Evolutionary conservation across 2,797 vertebrate genomes (phyloP), one percentile per base, ranked within the genome.

Genomic region (Cuniculus paca): DNA sequence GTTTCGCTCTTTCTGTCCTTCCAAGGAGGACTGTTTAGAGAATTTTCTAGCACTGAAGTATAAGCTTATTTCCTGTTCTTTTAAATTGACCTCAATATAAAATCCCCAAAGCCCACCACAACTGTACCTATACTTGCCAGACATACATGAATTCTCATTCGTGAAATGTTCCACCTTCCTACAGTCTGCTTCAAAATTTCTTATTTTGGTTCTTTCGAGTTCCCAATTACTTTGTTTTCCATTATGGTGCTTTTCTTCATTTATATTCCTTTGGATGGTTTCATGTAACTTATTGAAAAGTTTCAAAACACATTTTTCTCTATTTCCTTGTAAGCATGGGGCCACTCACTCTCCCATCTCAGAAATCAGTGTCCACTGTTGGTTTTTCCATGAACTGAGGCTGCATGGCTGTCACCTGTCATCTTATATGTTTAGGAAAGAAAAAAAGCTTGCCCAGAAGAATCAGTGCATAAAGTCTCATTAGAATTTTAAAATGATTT

Each of bases 251-350:
- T 5, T 81, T 72, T 86, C 42, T 94, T 78, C 48, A 42, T 83
- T 36, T 89, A 39, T 31, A 45, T 6, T 60, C 54, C 20, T 81
- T 94, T 79, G 22, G 7, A 3, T 52, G 24, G 12, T 80, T 89
- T 94, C 58, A 77, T 31, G 56, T 82, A 36, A 85, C 81, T 94
- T 79, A n/a, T 65, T 19, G 45, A 78, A 92, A 80, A 86, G 83
- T 14, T 65, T 34, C 42, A 31, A 48, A 42, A 24, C 82, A 4
- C 6, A 50, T 56, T 72, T 88, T 72, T 90, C 17, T 87, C n/a
- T 86, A n/a, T 88, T 74, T 65, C n/a, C 60, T 92, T 36, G n/a
- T 42, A 58, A 88, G 13, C 26, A 26, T 26, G 26, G 1, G 8
- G 22, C 48, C 34, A 45, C 9, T 6, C 1, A 20, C 34, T 4